Evolutionary conservation across 2,888 invertebrate species (phyloP), one percentile per base, ranked within the genome.

Genomic region (Elegia similella): DNA sequence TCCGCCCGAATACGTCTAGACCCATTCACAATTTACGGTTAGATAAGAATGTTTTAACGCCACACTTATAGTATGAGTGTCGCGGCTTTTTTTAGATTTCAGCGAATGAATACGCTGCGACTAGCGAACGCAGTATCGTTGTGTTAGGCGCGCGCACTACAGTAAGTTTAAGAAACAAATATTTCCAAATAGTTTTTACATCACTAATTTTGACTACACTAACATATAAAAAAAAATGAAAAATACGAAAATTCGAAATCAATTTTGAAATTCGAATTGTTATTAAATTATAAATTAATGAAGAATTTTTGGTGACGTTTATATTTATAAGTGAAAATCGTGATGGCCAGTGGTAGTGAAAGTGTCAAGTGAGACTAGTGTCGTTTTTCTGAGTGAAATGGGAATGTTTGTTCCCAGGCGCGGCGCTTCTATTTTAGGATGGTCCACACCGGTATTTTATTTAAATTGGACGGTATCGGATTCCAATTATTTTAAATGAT

Each of bases 11-110:
- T 16, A 2, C 10, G 12, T 17, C 12, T 50, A 50, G 10, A 46
- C 16, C 29, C 48, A 29, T 38, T 47, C 48, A 48, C 38, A 46
- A 56, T 48, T 48, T 56, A 57, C 57, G 50, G 52, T 62, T 61
- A 70, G 67, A 70, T 74, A 69, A 71, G 66, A 62, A 59, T 65
- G 69, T 75, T 71, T 69, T 71, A 70, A 70, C 65, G 12, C 48
- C 67, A 64, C 78, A 74, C 80, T 78, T 78, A 67, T 62, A 75
- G 69, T 75, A 78, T 88, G 88, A 88, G 79, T 87, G 80, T 79
- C 66, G 65, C 63, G 66, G 79, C 89, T 89, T 86, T 86, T 88
- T 88, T 84, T 90, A 89, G 89, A 86, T 76, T 85, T 84, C 81
- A 88, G 84, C 88, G 72, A 76, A 78, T 76, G 81, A 75, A 80